These are phyloP conservation scores for Pocota personata DNA, from an alignment of 2,888 invertebrate genomes.

Conservation along the genomic window DNA sequence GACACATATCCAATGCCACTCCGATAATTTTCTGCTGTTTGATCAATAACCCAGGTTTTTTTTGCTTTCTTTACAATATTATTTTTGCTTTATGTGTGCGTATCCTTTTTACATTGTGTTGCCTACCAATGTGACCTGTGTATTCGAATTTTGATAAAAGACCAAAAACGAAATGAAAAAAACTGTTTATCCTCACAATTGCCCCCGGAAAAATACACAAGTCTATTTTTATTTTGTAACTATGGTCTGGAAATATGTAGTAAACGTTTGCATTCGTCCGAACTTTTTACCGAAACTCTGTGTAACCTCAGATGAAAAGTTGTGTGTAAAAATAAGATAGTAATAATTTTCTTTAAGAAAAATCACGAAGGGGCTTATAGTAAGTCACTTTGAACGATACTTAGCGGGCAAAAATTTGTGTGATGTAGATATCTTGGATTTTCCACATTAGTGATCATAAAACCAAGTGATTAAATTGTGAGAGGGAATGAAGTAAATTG, in stretches of 20 bases:
- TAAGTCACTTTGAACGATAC: no score
- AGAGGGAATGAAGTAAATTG: conserved; percentile 18
- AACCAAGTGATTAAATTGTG: conserved; percentile 18
- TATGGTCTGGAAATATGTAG: conserved; percentile 8
- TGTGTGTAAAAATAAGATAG: neutral
- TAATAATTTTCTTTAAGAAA: neutral
- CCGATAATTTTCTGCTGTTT: conserved; percentile 75
- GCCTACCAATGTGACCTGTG: conserved; percentile 4
- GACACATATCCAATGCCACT: conserved; percentile 57
- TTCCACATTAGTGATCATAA: conserved; percentile 56
- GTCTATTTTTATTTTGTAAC: conserved; percentile 61
- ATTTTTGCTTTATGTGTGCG: neutral
- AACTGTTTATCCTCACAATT: neutral
- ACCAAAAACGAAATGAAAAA: neutral
- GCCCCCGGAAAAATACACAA: conserved; percentile 64
- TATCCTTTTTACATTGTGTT: conserved; percentile 35
- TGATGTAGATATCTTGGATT: neutral
- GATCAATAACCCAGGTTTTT: conserved; percentile 76
- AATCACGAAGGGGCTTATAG: neutral
- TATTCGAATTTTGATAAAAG: conserved; percentile 4
- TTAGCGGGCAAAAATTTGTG: neutral
- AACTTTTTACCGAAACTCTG: neutral
- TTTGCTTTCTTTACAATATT: neutral
- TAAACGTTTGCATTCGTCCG: conserved; percentile 1
- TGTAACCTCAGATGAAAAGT: neutral